Base-by-base conservation (phyloP, 2,888 invertebrate species). In the Argyra leucocephala region DNA sequence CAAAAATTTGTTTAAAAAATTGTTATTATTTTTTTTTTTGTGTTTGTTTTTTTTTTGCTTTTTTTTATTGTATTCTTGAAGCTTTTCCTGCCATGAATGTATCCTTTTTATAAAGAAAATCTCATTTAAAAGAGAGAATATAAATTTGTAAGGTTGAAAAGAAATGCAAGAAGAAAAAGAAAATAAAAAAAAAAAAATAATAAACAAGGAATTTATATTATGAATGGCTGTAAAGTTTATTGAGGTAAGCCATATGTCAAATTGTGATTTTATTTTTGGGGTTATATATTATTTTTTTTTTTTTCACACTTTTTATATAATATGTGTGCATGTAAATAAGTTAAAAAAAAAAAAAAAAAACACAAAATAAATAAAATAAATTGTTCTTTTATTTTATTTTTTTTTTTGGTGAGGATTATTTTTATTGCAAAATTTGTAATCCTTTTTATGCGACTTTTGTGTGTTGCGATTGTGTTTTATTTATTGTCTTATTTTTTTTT, bases 241-340 rank as follows among this genome's bases (percentile, higher is more conserved):
- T 48, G 48, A 48, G 48, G 48, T 48, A 48, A 48, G n/a, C 48
- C 48, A 48, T 48, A 48, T 48, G 48, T 48, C 48, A 48, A 48
- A 48, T 18, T 48, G 48, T 48, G 15, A 48, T 48, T 48, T 48
- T 48, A 5, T 48, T 48, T 3, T n/a, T 1, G 48, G 31, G 48
- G 48, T 12, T 31, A 31, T 48, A 48, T 48, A 18, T 37, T 37
- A 10, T 37, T 37, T 37, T 9, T 37, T 9, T 31, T 7, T 31
- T 31, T 31, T 31, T 5, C 31, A 31, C 5, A 31, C 31, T 10
- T 10, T 37, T 37, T 37, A 48, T 48, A 5, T n/a, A n/a, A n/a
- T n/a, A n/a, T n/a, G n/a, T n/a, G n/a, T n/a, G n/a, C n/a, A n/a
- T n/a, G n/a, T n/a, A n/a, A n/a, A n/a, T n/a, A n/a, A n/a, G n/a